Percentiles rank a stretch among this genome's conserved stretches.
Evolutionary conservation across 2,113 vertebrate genomes (phyloP).

Genomic region (Aptenodytes patagonicus): DNA sequence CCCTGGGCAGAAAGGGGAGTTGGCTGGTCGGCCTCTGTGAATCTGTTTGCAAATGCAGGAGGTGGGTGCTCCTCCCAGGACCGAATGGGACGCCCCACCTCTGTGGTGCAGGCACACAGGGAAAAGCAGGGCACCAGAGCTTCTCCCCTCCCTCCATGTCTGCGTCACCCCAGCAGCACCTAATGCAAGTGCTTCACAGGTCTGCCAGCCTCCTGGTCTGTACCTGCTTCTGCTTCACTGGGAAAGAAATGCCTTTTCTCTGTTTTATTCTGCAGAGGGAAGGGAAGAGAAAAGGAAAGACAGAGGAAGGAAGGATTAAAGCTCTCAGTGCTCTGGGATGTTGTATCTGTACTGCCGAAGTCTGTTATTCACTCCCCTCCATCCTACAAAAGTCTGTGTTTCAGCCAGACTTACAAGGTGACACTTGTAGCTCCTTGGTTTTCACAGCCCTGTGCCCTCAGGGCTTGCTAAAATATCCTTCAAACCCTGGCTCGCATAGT

Average conservation of each 20-base stretch:
- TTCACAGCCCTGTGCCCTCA: background rate
- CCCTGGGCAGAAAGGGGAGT: background rate
- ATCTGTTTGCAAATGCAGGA: slow-evolving; percentile 42
- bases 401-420: background rate
- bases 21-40: background rate
- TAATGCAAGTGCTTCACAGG: background rate
- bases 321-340: background rate
- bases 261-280: background rate
- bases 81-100: background rate
- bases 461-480: background rate
- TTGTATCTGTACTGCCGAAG: background rate
- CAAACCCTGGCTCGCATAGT: background rate
- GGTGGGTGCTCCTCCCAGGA: slow-evolving; percentile 28
- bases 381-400: background rate
- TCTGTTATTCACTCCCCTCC: background rate
- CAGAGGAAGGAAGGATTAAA: background rate
- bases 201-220: background rate
- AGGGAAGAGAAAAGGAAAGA: background rate
- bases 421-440: background rate
- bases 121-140: background rate
- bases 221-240: background rate
- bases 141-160: background rate
- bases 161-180: background rate
- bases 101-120: rapidly evolving
- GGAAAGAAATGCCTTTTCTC: background rate